phyloP scores from a whole-genome alignment of 2,797 vertebrate species.

The Rhadinocentrus ornatus region DNA sequence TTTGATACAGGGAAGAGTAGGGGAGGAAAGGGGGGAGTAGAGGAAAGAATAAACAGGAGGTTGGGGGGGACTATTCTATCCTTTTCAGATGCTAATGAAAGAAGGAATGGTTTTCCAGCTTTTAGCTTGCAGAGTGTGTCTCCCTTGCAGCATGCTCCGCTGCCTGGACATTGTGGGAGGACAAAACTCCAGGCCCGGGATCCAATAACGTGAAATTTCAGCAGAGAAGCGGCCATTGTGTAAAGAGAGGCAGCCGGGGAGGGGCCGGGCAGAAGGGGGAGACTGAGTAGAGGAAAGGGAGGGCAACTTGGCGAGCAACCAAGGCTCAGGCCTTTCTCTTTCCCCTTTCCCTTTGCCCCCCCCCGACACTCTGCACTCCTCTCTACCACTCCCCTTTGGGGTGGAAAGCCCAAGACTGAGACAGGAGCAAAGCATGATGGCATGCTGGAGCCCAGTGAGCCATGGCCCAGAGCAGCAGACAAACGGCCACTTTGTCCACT shows the following conservation, averaged over 20 bases:
- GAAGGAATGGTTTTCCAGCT: slow-evolving; percentile 86
- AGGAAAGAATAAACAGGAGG: slow-evolving; percentile 36
- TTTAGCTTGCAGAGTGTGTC: slow-evolving; percentile 88
- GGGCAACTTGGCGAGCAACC: slow-evolving; percentile 83
- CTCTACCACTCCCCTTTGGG: slow-evolving; percentile 63
- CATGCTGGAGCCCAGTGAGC: slow-evolving; percentile 76
- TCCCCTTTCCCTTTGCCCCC: slow-evolving; percentile 63
- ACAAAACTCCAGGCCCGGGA: slow-evolving; percentile 86
- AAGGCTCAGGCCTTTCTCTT: slow-evolving; percentile 83
- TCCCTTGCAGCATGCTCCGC: slow-evolving; percentile 86
- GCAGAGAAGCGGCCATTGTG: slow-evolving; percentile 87
- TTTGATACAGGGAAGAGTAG: slow-evolving; percentile 74
- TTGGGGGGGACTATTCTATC: slow-evolving; percentile 67
- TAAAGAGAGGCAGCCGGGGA: slow-evolving; percentile 76
- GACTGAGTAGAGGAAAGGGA: slow-evolving; percentile 74
- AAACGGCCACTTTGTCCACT: slow-evolving; percentile 84
- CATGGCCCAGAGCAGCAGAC: slow-evolving; percentile 74
- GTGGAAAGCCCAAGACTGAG: slow-evolving; percentile 76
- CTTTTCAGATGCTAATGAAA: slow-evolving; percentile 87
- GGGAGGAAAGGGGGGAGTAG: slow-evolving; percentile 68
- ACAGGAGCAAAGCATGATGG: slow-evolving; percentile 79
- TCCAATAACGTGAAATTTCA: slow-evolving; percentile 90
- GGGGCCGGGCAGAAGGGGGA: slow-evolving; percentile 72
- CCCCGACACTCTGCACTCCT: slow-evolving; percentile 26
- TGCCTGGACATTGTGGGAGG: slow-evolving; percentile 87